phyloP scores from a whole-genome alignment of 2,113 vertebrate species.

The Vulpes vulpes region DNA sequence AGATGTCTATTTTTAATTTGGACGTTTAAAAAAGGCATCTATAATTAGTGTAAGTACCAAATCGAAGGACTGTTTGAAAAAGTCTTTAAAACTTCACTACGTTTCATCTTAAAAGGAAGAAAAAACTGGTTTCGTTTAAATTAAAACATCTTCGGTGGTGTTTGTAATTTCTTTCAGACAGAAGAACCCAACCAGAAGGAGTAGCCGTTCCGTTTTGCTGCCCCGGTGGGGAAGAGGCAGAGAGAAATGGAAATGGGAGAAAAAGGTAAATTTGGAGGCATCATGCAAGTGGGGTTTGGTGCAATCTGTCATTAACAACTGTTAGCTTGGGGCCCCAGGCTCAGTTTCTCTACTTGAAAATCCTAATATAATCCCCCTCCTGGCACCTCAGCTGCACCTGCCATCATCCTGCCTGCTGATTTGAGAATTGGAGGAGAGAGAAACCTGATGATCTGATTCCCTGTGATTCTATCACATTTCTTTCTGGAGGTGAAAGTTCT shows the following conservation, averaged over 20 bases:
- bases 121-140: conserved; percentile 28
- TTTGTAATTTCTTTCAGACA: background rate
- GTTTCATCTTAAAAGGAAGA: conserved; percentile 71
- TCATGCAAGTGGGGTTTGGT: background rate
- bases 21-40: conserved; percentile 65
- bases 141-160: conserved; percentile 37
- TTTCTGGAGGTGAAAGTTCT: background rate
- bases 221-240: background rate
- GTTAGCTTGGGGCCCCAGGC: background rate
- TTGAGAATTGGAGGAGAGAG: background rate
- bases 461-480: background rate
- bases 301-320: background rate
- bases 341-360: background rate
- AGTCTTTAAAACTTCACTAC: conserved; percentile 60
- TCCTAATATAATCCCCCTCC: too few species aligned
- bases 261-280: background rate
- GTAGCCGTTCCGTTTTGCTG: background rate
- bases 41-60: conserved; percentile 72
- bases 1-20: conserved; percentile 75
- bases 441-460: fast-evolving
- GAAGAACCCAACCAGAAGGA: background rate
- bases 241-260: background rate
- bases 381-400: background rate
- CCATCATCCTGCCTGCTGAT: background rate
- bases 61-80: conserved; percentile 64